Conservation (phyloP, 1,140 invertebrate genomes). For the Hylaeus volcanicus region DNA sequence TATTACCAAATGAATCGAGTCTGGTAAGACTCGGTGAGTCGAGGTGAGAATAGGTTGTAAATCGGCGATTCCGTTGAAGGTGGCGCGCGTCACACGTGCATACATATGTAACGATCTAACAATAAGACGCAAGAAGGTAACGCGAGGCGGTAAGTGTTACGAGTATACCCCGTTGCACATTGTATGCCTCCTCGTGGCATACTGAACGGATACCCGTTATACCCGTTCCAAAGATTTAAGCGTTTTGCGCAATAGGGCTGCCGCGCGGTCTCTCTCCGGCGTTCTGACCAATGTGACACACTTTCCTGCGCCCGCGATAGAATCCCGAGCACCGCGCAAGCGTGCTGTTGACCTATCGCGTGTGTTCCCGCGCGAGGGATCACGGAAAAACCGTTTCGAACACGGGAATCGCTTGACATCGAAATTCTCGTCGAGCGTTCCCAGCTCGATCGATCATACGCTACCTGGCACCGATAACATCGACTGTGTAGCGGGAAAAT, state of each 20-base stretch:
- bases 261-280: conserved; percentile 3
- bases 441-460: conserved; percentile 10
- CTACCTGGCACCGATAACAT: background rate
- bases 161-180: conserved; percentile 24
- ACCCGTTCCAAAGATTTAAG: conserved; percentile 54
- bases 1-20: no score
- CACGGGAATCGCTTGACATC: background rate
- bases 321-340: conserved; percentile 33
- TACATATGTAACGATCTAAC: conserved; percentile 26
- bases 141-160: conserved; percentile 37
- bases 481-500: background rate
- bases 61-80: background rate
- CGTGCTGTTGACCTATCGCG: conserved; percentile 47
- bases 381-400: conserved; percentile 28
- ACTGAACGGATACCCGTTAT: conserved; percentile 46
- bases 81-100: background rate
- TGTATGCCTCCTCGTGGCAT: conserved; percentile 43
- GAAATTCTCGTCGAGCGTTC: background rate
- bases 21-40: no score
- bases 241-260: conserved; percentile 53
- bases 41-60: no score
- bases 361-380: background rate
- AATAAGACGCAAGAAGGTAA: conserved; percentile 16
- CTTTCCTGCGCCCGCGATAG: conserved; percentile 49
- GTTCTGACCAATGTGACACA: conserved; percentile 54